Evolutionary conservation across 2,113 vertebrate species (phyloP), one percentile per base, ranked within the genome.

Genomic region (Xyliphius kryptos): DNA sequence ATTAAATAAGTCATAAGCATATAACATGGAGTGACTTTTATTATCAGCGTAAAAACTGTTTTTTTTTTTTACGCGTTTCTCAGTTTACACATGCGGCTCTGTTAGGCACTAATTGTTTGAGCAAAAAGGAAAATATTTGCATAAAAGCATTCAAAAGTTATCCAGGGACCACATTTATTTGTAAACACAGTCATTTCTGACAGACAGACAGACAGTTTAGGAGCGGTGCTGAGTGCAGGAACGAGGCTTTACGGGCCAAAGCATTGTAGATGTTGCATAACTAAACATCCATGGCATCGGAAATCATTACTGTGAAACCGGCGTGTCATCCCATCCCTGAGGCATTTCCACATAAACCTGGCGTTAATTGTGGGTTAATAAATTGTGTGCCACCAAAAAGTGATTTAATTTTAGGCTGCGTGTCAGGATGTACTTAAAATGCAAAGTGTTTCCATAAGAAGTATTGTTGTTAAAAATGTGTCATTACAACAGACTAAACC

Each of bases 331-430:
- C 17, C 15, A 19, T 26, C 38, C 64, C 20, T 37, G 21, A 59
- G 63, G 5, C 19, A 41, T 43, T 46, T 59, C 16, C 19, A 19
- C 7, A n/a, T 8, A 13, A n/a, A n/a, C 47, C 26, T 20, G 5
- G 13, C 21, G 11, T 59, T 52, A 32, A 58, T 43, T 67, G n/a
- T 15, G 13, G 56, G 56, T 52, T 67, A 52, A 67, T 36, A 16
- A 6, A 59, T 59, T 59, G 50, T 20, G 51, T 67, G 64, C 48
- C n/a, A 22, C 2, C 2, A 9, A 58, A 59, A 13, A 14, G 22
- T 14, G 13, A 14, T 41, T 9, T 11, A 15, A 6, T 46, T 12
- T 32, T 3, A 32, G 26, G 26, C 26, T 32, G 7, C 26, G 4
- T 5, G 26, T 6, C 26, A 32, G 7, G 26, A 32, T 32, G 7